Evolutionary conservation across 1,140 invertebrate species (phyloP).

Genomic region (Chlorops oryzae): DNA sequence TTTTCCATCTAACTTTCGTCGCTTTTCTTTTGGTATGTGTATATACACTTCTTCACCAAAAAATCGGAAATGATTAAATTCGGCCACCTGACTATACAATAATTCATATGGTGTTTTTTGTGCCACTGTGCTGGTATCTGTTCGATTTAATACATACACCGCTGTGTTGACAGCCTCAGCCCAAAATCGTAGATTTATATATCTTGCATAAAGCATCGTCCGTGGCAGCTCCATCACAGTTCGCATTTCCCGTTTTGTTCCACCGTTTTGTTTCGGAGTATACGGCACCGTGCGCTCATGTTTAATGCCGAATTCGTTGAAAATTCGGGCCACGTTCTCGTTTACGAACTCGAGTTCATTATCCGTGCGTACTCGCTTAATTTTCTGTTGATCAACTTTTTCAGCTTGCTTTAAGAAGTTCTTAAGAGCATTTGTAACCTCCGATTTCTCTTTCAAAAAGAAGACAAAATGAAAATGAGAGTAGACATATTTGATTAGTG

Average conservation of each 20-base stretch:
- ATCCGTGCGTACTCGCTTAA: conserved; percentile 22
- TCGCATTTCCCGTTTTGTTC: conserved; percentile 46
- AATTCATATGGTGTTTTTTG: conserved; percentile 30
- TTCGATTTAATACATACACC: conserved; percentile 42
- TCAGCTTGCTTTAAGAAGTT: conserved; percentile 40
- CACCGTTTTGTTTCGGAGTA: conserved; percentile 17
- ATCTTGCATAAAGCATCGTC: conserved; percentile 38
- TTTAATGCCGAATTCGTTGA: neutral
- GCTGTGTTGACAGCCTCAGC: conserved; percentile 46
- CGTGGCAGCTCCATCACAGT: conserved; percentile 44
- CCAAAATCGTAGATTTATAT: conserved; percentile 39
- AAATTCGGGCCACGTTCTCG: neutral
- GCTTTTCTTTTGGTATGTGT: conserved; percentile 21
- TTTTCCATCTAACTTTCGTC: conserved; percentile 24
- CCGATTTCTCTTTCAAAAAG: conserved; percentile 46
- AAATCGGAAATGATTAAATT: conserved; percentile 8
- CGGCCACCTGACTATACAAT: neutral
- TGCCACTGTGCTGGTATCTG: conserved; percentile 30
- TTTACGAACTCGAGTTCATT: conserved; percentile 1
- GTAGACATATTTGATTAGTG: conserved; percentile 48
- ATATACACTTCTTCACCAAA: conserved; percentile 11
- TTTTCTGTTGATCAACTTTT: conserved; percentile 32
- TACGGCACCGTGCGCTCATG: conserved; percentile 1
- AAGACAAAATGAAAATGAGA: conserved; percentile 38
- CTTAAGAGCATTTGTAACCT: conserved; percentile 34